phyloP scores from a whole-genome alignment of 1,140 invertebrate species.

The Aphaenogaster ashmeadi region DNA sequence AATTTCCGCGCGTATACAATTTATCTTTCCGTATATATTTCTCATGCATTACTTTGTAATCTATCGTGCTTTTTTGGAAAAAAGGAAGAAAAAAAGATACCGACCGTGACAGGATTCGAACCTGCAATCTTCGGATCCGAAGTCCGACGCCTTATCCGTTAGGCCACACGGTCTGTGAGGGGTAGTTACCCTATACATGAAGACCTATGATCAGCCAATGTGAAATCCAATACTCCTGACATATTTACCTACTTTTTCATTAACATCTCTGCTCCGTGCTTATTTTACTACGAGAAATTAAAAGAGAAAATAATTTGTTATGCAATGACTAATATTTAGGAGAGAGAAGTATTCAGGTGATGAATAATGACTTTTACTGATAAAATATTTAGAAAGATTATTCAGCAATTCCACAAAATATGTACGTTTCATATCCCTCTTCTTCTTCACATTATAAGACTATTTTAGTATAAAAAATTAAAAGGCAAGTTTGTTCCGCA shows the following conservation, averaged over 20 bases:
- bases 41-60: not conserved
- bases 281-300: slow-evolving; percentile 6
- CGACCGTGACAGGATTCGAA: slow-evolving; percentile 92
- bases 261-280: not conserved
- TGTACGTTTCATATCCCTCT: not conserved
- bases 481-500: not conserved
- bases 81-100: slow-evolving; percentile 51
- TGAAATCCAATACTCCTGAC: not conserved
- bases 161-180: slow-evolving; percentile 89
- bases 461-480: not conserved
- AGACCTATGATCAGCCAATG: slow-evolving; percentile 4
- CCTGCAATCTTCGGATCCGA: slow-evolving; percentile 93
- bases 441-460: not conserved
- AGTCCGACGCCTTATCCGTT: slow-evolving; percentile 93
- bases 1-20: not conserved
- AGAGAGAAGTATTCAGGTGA: not conserved
- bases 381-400: not conserved
- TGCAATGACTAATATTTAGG: not conserved
- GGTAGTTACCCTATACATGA: slow-evolving; percentile 74
- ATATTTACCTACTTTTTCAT: not conserved
- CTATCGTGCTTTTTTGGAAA: not conserved
- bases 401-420: not conserved
- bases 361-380: not conserved
- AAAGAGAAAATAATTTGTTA: not conserved
- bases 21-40: not conserved